Evolutionary conservation across 1,140 invertebrate genomes (phyloP).

Genomic region (Dermatophagoides farinae): DNA sequence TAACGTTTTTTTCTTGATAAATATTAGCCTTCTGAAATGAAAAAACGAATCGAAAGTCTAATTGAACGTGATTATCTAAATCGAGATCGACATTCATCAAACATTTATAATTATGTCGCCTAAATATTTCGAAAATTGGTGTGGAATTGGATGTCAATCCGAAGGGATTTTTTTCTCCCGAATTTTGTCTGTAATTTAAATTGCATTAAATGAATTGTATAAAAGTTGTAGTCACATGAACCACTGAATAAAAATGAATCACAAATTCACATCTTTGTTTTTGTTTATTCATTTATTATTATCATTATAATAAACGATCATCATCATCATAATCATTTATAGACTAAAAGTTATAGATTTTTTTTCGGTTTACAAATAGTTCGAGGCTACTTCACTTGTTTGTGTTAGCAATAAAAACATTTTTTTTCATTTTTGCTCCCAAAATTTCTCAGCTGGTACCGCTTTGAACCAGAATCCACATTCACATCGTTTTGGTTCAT

Average conservation of each 20-base stretch:
- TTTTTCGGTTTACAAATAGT: no score
- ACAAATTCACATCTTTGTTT: background rate
- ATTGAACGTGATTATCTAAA: slow-evolving; percentile 98
- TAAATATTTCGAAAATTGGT: slow-evolving; percentile 25
- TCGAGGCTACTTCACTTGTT: no score
- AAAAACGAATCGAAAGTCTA: slow-evolving; percentile 91
- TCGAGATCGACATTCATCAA: slow-evolving; percentile 88
- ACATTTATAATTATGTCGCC: slow-evolving; percentile 95
- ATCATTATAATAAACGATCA: no score
- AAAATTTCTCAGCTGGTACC: slow-evolving; percentile 31
- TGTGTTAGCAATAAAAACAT: background rate
- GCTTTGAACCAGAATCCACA: slow-evolving; percentile 94
- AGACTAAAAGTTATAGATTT: no score
- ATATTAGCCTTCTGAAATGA: slow-evolving; percentile 71
- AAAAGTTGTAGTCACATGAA: background rate
- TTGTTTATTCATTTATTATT: no score
- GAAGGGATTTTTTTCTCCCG: no score
- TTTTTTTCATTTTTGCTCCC: slow-evolving; percentile 4
- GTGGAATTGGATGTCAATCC: background rate
- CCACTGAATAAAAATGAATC: background rate
- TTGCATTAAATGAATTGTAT: no score
- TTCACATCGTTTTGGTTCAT: slow-evolving; percentile 65
- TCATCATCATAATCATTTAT: no score
- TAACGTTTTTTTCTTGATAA: slow-evolving; percentile 27
- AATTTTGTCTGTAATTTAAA: no score